These are phyloP conservation scores for Eupithecia exiguata DNA, from an alignment of 2,888 invertebrate genomes.

Conservation along the genomic window DNA sequence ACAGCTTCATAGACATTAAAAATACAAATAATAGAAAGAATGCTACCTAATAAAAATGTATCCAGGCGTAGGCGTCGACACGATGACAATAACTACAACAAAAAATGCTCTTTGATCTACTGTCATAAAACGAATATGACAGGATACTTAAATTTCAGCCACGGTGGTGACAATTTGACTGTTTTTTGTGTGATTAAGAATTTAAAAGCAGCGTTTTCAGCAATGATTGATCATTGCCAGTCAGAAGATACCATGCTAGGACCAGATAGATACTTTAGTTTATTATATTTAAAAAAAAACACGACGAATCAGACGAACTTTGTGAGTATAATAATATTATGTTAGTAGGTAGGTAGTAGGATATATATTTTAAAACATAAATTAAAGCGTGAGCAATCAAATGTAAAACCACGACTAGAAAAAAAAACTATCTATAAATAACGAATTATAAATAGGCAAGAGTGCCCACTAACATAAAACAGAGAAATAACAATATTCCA, in stretches of 20 bases:
- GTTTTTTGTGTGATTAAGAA: conserved; percentile 31
- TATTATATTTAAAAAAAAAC: too few species aligned
- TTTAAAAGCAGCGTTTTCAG: conserved; percentile 15
- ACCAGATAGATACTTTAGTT: not conserved
- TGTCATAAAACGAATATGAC: conserved; percentile 47
- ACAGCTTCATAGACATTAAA: conserved; percentile 23
- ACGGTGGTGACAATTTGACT: conserved; percentile 42
- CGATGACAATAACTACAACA: conserved; percentile 43
- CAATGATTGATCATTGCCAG: conserved; percentile 19
- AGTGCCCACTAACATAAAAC: not conserved
- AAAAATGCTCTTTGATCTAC: conserved; percentile 47
- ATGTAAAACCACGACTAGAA: not conserved
- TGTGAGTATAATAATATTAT: too few species aligned
- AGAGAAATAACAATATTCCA: conserved; percentile 20
- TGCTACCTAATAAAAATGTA: conserved; percentile 31
- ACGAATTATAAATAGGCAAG: not conserved
- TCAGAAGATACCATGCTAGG: not conserved
- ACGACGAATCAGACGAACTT: too few species aligned
- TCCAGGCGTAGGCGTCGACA: conserved; percentile 36
- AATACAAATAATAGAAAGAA: conserved; percentile 28
- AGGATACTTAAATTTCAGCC: conserved; percentile 44
- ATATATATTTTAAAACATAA: too few species aligned
- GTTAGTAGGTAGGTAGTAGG: too few species aligned
- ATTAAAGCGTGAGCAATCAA: not conserved
- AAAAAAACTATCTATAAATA: not conserved